These are phyloP conservation scores for Chloropsis cyanopogon DNA, from an alignment of 2,113 vertebrate species.

Conservation along the genomic window DNA sequence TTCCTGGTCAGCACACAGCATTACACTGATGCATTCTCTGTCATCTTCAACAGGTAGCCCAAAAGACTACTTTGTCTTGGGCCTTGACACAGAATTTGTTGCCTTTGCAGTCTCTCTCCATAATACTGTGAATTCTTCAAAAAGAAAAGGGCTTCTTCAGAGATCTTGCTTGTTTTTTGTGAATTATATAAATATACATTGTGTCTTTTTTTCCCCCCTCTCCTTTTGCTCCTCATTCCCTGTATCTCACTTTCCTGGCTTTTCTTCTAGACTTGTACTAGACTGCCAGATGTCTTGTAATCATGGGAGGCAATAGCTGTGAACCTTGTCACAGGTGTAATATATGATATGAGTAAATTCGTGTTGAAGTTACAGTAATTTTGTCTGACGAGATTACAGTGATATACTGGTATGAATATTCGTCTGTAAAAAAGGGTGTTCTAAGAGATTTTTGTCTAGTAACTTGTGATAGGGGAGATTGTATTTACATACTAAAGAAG, in stretches of 20 bases:
- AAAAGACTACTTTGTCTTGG: too few species aligned
- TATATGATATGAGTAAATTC: too few species aligned
- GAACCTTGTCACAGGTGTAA: background rate
- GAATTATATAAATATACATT: background rate
- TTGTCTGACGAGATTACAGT: too few species aligned
- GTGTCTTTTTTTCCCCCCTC: fast-evolving
- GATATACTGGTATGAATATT: too few species aligned
- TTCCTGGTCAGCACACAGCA: background rate
- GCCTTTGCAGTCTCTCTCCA: background rate
- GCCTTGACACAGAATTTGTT: background rate
- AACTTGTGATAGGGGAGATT: too few species aligned
- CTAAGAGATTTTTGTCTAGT: too few species aligned
- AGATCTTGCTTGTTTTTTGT: background rate
- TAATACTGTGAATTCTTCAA: background rate
- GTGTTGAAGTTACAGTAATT: too few species aligned
- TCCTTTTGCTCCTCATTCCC: background rate
- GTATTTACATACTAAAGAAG: too few species aligned
- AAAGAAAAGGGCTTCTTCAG: background rate
- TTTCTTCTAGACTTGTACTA: background rate
- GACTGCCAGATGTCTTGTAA: background rate
- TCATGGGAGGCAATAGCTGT: fast-evolving
- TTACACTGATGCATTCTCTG: background rate
- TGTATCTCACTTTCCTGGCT: background rate
- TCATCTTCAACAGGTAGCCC: background rate
- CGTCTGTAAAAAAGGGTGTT: too few species aligned